phyloP scores from a whole-genome alignment of 2,888 invertebrate genomes.

The Drosophila paracracens region DNA sequence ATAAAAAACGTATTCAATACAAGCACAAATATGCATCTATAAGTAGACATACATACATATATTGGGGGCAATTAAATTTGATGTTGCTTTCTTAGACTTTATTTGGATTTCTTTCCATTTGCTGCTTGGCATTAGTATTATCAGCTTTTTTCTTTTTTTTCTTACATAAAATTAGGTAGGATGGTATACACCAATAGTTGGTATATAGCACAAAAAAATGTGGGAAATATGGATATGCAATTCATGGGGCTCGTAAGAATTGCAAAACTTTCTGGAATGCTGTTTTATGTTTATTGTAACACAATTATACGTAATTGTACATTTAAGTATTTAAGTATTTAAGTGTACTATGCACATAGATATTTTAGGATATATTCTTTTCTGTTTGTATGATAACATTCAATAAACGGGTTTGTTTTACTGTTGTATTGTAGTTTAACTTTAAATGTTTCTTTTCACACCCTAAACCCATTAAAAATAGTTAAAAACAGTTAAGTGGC shows the following conservation, averaged over 20 bases:
- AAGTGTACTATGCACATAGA: constrained; percentile 5
- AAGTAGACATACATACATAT: constrained; percentile 7
- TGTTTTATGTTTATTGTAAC: constrained; percentile 1
- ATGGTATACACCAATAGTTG: not conserved
- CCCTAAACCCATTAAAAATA: not conserved
- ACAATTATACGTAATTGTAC: constrained; percentile 9
- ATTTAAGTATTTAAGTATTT: not conserved
- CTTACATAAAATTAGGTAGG: constrained; percentile 1
- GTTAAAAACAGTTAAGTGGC: not conserved
- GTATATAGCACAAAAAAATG: not conserved
- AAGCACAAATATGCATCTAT: constrained; percentile 38
- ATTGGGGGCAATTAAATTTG: constrained; percentile 35
- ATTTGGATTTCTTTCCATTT: constrained; percentile 16
- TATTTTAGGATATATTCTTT: constrained; percentile 13
- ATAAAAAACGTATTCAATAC: constrained; percentile 59
- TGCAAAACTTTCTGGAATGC: constrained; percentile 26
- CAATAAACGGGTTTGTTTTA: constrained; percentile 19
- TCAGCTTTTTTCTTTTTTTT: not conserved
- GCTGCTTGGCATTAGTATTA: constrained; percentile 17
- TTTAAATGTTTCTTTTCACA: not conserved
- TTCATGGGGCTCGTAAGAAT: constrained; percentile 78
- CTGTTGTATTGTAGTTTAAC: not conserved
- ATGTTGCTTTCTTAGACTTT: constrained; percentile 20
- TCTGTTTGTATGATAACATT: constrained; percentile 25
- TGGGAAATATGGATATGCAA: constrained; percentile 34